Evolutionary conservation across 2,797 vertebrate genomes (phyloP), one percentile per base, ranked within the genome.

Genomic region (Vespertilio murinus): DNA sequence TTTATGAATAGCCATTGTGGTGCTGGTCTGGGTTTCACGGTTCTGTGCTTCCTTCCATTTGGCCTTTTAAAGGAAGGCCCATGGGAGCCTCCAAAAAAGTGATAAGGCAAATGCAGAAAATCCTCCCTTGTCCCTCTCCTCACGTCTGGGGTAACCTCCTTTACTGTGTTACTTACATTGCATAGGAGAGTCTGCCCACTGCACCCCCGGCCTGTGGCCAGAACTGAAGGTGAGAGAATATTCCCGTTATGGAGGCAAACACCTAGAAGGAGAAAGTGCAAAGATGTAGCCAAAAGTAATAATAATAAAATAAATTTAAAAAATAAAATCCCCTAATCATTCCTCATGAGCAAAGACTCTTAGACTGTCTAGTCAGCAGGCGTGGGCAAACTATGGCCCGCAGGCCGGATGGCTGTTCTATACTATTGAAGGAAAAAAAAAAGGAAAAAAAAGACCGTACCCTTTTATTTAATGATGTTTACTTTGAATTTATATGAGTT

Each of bases 1-100:
- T 80, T 94, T 61, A 49, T 96, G 95, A 97, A 97, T 96, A 95
- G 95, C 94, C 78, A 93, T 95, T 96, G 96, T 96, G 90, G 80
- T 64, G 23, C 78, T 88, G 84, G 65, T 88, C 80, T 23, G 40
- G 78, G 61, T 84, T 94, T 91, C 64, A 82, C 64, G 7, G 87
- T 52, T 82, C 93, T 86, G 67, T 33, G 64, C 77, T 97, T 97
- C 97, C 97, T 96, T 91, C 90, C 93, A 92, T 79, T 92, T 88
- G 93, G 70, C 95, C 94, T 96, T 97, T 97, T 88, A 94, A 85
- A 97, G 90, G 33, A 78, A 88, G 94, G 83, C 54, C 23, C 22
- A 45, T 33, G 20, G 49, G 87, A 88, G 84, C 74, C 81, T 90
- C 90, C 64, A 88, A 88, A 86, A 65, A 71, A 92, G 22, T 77